A percentile compares a stretch with the other conserved stretches of the same genome.
These are phyloP conservation scores for Drosophila sproati DNA, from an alignment of 1,140 invertebrate genomes.

Conservation along the genomic window DNA sequence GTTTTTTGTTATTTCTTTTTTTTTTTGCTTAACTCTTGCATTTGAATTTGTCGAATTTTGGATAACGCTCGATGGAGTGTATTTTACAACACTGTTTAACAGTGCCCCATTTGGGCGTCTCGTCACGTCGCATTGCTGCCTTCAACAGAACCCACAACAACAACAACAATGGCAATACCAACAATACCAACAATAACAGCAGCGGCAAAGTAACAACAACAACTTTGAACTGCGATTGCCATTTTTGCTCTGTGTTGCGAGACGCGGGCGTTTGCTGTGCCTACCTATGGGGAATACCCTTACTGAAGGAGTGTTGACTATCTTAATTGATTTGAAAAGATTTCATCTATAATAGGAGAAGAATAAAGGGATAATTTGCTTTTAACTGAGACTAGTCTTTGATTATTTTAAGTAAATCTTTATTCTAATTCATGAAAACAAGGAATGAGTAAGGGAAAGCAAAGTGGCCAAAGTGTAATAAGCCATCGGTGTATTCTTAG, in stretches of 20 bases:
- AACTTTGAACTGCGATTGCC: constrained; percentile 31
- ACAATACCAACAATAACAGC: constrained; percentile 6
- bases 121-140: constrained; percentile 73
- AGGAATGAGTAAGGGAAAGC: not conserved
- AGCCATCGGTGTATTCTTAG: not conserved
- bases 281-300: constrained; percentile 33
- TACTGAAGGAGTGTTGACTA: not conserved
- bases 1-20: not conserved
- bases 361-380: too few species aligned
- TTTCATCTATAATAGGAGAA: too few species aligned
- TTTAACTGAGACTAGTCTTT: too few species aligned
- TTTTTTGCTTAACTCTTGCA: constrained; percentile 19
- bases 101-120: constrained; percentile 76
- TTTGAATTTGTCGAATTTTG: constrained; percentile 30
- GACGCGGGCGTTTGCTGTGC: constrained; percentile 45
- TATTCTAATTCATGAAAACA: too few species aligned
- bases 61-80: constrained; percentile 31
- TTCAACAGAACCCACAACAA: constrained; percentile 67
- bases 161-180: constrained; percentile 15
- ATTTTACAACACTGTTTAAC: constrained; percentile 52
- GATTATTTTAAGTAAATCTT: too few species aligned
- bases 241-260: constrained; percentile 43
- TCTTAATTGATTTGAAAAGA: too few species aligned
- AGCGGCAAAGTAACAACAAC: not conserved
- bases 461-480: not conserved